These are phyloP conservation scores for Oxycera nigricornis DNA, from an alignment of 2,888 invertebrate species.

Conservation along the genomic window DNA sequence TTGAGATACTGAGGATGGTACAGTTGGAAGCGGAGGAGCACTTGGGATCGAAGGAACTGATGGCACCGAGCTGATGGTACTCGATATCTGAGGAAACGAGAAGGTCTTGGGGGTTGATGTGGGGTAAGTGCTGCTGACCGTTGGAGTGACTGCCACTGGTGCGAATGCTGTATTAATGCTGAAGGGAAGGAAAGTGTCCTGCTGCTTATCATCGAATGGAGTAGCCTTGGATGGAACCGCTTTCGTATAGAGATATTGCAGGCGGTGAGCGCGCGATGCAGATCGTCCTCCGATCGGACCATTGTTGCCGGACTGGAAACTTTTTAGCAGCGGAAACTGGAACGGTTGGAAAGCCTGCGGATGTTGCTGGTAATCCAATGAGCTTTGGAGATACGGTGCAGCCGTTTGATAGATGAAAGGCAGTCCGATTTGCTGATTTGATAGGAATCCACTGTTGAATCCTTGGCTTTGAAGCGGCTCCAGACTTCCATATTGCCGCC, in stretches of 20 bases:
- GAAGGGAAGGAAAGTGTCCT: too few species aligned
- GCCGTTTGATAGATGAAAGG: not conserved
- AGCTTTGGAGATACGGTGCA: too few species aligned
- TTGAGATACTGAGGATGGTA: too few species aligned
- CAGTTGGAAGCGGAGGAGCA: conserved; percentile 1
- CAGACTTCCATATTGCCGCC: not conserved
- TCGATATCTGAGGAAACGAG: not conserved
- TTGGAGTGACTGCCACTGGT: too few species aligned
- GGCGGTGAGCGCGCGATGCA: not conserved
- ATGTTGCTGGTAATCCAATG: not conserved
- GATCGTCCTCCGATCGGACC: conserved; percentile 1
- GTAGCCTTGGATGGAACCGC: not conserved
- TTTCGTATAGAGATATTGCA: conserved; percentile 8
- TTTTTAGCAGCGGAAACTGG: too few species aligned
- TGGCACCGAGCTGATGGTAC: not conserved
- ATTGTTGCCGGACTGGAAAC: too few species aligned
- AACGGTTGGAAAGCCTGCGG: not conserved
- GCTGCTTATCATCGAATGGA: not conserved
- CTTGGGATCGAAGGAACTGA: not conserved
- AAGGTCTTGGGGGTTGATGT: not conserved
- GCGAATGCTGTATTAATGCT: too few species aligned
- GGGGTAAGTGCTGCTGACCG: too few species aligned
- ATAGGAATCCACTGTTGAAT: not conserved
- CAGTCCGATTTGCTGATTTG: not conserved
- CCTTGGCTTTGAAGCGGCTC: not conserved